Conservation (phyloP, 2,888 invertebrate genomes). For the Caenorhabditis imperialis region DNA sequence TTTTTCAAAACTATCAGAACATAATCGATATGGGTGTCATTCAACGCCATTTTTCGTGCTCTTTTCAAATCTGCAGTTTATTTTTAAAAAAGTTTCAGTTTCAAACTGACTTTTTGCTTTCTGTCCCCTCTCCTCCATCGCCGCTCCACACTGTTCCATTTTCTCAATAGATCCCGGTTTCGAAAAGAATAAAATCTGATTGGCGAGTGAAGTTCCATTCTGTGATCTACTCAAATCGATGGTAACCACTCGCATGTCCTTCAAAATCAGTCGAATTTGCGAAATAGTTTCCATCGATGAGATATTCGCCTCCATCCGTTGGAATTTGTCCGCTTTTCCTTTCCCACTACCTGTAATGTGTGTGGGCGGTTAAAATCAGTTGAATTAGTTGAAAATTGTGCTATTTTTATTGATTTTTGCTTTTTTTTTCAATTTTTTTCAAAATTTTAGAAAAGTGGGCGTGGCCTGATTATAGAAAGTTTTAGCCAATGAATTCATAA, state of each 20-base stretch:
- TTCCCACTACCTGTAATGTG: conserved; percentile 16
- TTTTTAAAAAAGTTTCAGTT: too few relatives aligned
- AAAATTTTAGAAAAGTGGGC: background rate
- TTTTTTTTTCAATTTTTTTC: conserved; percentile 1
- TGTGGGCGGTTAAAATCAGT: background rate
- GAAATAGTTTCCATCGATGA: conserved; percentile 59
- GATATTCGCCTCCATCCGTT: conserved; percentile 40
- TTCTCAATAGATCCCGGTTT: conserved; percentile 56
- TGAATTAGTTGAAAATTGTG: background rate
- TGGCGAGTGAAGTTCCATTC: conserved; percentile 60
- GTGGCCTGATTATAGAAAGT: too few relatives aligned
- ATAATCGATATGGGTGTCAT: background rate
- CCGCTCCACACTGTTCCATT: conserved; percentile 54
- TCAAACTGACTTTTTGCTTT: conserved; percentile 32
- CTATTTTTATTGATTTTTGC: too few relatives aligned
- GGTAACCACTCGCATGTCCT: conserved; percentile 68
- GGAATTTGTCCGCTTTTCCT: conserved; percentile 47
- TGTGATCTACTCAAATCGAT: conserved; percentile 63
- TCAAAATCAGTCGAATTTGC: conserved; percentile 32
- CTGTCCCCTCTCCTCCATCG: conserved; percentile 36
- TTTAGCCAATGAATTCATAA: too few relatives aligned
- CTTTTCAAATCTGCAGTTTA: background rate
- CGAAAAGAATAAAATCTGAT: conserved; percentile 65
- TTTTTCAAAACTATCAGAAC: too few relatives aligned
- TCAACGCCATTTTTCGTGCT: too few relatives aligned